A percentile compares a stretch with the other conserved stretches of the same genome.
Conservation (phyloP, 2,113 vertebrate species). For the Thamnophis sirtalis region DNA sequence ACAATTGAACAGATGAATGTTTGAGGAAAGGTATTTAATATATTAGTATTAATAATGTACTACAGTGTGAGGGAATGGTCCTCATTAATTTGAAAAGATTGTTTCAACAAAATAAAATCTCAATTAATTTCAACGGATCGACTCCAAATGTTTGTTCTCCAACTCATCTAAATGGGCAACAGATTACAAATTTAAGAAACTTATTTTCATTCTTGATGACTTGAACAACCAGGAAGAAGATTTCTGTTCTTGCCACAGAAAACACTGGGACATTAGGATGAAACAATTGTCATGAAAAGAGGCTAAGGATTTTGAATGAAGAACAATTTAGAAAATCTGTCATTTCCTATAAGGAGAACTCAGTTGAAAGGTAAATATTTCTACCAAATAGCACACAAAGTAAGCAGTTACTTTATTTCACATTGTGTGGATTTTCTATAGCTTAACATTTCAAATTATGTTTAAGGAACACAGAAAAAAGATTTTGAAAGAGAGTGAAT, state of each 20-base stretch:
- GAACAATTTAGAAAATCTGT: constrained; percentile 43
- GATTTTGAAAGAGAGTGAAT: constrained; percentile 31
- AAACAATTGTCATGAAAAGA: background rate
- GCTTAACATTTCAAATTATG: constrained; percentile 29
- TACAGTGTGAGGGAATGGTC: background rate
- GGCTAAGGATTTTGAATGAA: background rate
- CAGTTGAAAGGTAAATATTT: constrained; percentile 44
- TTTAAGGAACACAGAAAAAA: constrained; percentile 13
- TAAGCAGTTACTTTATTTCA: constrained; percentile 19
- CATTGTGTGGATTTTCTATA: constrained; percentile 42
- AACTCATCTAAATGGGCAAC: background rate
- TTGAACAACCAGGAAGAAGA: background rate
- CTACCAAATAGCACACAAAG: constrained; percentile 39
- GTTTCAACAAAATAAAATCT: background rate
- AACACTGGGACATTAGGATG: background rate
- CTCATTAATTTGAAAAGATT: background rate
- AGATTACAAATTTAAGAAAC: background rate
- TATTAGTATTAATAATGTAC: background rate
- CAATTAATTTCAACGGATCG: background rate
- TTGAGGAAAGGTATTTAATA: no score
- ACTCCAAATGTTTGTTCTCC: background rate
- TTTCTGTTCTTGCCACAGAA: background rate
- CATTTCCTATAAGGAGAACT: constrained; percentile 42
- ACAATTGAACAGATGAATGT: background rate
- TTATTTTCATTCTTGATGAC: constrained; percentile 31